phyloP scores from a whole-genome alignment of 2,888 invertebrate genomes.

The Proisotoma minuta region DNA sequence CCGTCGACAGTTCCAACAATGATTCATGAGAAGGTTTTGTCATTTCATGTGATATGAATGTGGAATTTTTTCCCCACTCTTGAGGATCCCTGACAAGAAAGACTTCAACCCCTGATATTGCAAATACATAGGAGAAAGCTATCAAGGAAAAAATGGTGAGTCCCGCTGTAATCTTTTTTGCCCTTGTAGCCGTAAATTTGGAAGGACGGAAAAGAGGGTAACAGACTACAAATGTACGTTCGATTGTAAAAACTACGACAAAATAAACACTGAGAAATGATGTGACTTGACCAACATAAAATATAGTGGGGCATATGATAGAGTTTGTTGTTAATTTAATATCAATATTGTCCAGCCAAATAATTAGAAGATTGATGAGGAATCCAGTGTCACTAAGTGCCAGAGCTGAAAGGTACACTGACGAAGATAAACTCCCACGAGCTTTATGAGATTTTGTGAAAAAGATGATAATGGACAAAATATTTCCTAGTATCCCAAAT shows the following conservation, averaged over 20 bases:
- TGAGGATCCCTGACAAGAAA: neutral
- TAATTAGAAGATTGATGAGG: constrained; percentile 62
- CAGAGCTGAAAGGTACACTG: constrained; percentile 70
- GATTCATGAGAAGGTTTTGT: constrained; percentile 1
- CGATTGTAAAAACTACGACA: constrained; percentile 77
- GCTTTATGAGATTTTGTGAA: constrained; percentile 58
- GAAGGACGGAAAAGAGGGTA: constrained; percentile 63
- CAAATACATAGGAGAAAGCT: constrained; percentile 37
- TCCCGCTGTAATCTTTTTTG: constrained; percentile 59
- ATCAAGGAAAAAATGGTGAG: constrained; percentile 52
- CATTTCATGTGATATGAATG: neutral
- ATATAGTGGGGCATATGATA: constrained; percentile 66
- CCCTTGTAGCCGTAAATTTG: constrained; percentile 67
- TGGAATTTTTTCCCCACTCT: neutral
- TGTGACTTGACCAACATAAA: constrained; percentile 67
- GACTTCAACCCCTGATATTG: constrained; percentile 23
- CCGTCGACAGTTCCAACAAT: neutral
- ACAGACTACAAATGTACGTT: constrained; percentile 74
- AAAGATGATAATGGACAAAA: constrained; percentile 68
- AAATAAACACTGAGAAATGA: constrained; percentile 73
- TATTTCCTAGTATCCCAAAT: constrained; percentile 69
- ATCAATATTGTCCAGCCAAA: constrained; percentile 58
- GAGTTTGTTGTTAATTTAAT: constrained; percentile 19
- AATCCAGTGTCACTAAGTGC: constrained; percentile 74
- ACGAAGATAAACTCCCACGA: constrained; percentile 66